Base-by-base conservation (phyloP, 2,888 invertebrate species). In the Onthophagus sagittarius region DNA sequence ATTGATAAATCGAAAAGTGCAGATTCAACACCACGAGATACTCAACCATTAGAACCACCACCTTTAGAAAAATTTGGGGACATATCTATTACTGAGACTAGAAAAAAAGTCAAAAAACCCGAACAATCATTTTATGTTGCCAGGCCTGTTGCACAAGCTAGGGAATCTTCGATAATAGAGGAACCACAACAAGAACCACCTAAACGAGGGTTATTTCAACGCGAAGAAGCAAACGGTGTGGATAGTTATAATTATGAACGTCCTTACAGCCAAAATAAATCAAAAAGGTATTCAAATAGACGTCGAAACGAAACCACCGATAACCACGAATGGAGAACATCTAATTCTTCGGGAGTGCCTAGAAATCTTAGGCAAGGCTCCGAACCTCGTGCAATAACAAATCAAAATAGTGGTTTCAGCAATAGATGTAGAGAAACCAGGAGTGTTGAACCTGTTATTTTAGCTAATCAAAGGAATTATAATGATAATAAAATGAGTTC, bases 401-500 rank as follows among this genome's bases (percentile, higher is more conserved):
- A 77, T 69, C 74, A 76, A 33, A 76, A 77, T 73, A 71, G 62
- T 2, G 79, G 77, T 69, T 77, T 77, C 69, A 73, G 72, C 62
- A 76, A 74, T 82, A 75, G 79, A 78, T 88, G 88, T 78, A 86
- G 92, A 79, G 92, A 93, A 78, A 91, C 91, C 71, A 88, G 91
- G 79, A 93, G 92, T 82, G 90, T 92, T 82, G 92, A 93, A 83
- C 90, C 91, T 53, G 86, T 88, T 77, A 86, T 87, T 72, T 86
- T 86, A 69, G 84, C 86, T 15, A 80, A 85, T 69, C 84, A 62
- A 11, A 69, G 65, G 23, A 72, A 71, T 70, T 70, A 67, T 33
- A 70, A 33, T 15, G 79, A 80, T 31, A 87, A 87, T 15, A 87
- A 87, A 78, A 83, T 85, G 77, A 86, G 86, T 77, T 87, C 89